Base-by-base conservation (phyloP, 2,113 vertebrate species). In the Heterocephalus glaber region DNA sequence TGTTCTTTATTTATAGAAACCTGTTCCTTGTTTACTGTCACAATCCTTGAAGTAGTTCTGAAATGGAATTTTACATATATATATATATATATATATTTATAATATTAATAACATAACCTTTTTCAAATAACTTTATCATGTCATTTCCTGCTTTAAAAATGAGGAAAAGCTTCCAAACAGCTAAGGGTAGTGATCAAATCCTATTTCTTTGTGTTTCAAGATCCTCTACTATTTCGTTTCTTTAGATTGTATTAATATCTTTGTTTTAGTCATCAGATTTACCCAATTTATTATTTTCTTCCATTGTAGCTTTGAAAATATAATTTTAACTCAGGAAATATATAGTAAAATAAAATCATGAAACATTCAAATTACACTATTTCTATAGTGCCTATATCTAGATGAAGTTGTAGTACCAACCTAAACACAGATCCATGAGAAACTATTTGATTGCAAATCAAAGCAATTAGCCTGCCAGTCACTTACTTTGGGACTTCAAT, bases 71-170 rank as follows among this genome's bases (percentile, higher is more conserved):
- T 81, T 83, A 44, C 33, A 76, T 76, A 74, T 4, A 47, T 74
- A 87, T 65, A 82, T 74, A 90, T 82, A 95, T n/a, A 82, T 74
- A 74, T 4, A 54, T 72, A 87, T 74, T 86, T 72, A 95, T 81
- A 95, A 90, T 82, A 81, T 20, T 74, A 92, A 56, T 47, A 16
- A 1, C 22, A 54, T 52, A 44, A 35, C 30, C 3, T 35, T 52
- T n/a, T 16, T 44, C 2, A 80, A 61, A 52, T 54, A 60, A 82
- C 56, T 76, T 83, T 3, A 77, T 38, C 28, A 7, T 61, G 16
- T n/a, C 22, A 30, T 83, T 84, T 88, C 5, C 22, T 83, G 44
- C 0, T 70, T 91, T 61, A 38, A 66, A 56, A 70, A 56, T 1
- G 22, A 76, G 19, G 9, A 63, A 47, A 12, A 41, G 22, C 4